Evolutionary conservation across 2,888 invertebrate genomes (phyloP).

Genomic region (Drosophila picticornis): DNA sequence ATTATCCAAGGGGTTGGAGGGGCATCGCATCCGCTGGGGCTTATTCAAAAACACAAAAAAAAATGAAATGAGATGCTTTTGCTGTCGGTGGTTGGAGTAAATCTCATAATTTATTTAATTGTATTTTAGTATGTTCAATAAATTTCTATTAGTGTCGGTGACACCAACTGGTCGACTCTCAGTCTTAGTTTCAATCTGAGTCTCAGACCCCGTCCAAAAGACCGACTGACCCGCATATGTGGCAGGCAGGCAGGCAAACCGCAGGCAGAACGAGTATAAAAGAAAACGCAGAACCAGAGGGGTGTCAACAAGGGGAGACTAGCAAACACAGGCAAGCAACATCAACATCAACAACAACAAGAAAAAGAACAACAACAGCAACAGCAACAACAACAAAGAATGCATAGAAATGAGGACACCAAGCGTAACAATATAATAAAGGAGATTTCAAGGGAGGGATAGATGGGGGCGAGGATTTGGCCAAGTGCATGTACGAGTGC

Average conservation of each 20-base stretch:
- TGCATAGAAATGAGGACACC: constrained; percentile 64
- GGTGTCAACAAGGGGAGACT: constrained; percentile 33
- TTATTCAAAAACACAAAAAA: constrained; percentile 51
- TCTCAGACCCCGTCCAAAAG: neutral
- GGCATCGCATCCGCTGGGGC: constrained; percentile 29
- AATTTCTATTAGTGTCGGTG: constrained; percentile 76
- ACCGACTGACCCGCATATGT: constrained; percentile 58
- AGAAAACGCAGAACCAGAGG: constrained; percentile 23
- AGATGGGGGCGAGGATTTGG: constrained; percentile 1
- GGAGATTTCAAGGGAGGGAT: constrained; percentile 11
- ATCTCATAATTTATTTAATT: constrained; percentile 81
- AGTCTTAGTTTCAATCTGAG: neutral
- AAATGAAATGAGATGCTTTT: constrained; percentile 55
- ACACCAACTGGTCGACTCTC: constrained; percentile 35
- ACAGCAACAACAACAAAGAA: constrained; percentile 9
- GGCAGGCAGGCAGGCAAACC: constrained; percentile 51
- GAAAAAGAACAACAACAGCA: constrained; percentile 1
- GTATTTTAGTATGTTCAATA: constrained; percentile 79
- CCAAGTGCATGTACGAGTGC: constrained; percentile 52
- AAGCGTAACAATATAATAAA: constrained; percentile 78
- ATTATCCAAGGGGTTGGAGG: constrained; percentile 27
- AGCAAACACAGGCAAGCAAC: constrained; percentile 32
- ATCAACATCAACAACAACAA: constrained; percentile 11
- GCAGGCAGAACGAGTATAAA: constrained; percentile 51
- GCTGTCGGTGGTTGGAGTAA: constrained; percentile 43